Evolutionary conservation across 30 jellyfish, hydroid and myxozoan species (phyloP).

Genomic region (Hydra vulgaris): DNA sequence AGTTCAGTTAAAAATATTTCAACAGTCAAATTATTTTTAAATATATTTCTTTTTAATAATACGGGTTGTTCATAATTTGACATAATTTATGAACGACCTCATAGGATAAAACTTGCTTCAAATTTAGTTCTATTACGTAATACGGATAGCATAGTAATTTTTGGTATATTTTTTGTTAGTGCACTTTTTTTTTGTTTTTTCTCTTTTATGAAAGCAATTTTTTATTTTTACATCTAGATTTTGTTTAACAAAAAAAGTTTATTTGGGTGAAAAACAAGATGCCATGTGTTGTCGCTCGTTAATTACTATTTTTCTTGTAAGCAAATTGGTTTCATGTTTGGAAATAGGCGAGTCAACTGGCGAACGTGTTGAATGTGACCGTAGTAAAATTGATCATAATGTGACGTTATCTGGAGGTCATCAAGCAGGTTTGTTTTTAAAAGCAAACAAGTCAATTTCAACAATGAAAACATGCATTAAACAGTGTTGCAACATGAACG

Average conservation of each 20-base stretch:
- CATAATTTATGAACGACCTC: too few relatives aligned
- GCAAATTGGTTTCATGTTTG: not conserved
- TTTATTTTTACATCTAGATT: not conserved
- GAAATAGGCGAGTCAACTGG: constrained; percentile 23
- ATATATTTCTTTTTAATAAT: too few relatives aligned
- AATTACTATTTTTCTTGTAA: not conserved
- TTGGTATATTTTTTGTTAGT: too few relatives aligned
- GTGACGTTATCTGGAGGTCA: constrained; percentile 73
- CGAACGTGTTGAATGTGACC: constrained; percentile 48
- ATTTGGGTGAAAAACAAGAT: not conserved
- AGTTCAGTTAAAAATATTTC: too few relatives aligned
- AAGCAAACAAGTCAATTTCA: constrained; percentile 52
- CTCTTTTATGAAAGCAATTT: too few relatives aligned
- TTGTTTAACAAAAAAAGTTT: too few relatives aligned
- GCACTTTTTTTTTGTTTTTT: too few relatives aligned
- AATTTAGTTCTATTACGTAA: too few relatives aligned
- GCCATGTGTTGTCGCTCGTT: constrained; percentile 1
- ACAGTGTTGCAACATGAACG: constrained; percentile 72
- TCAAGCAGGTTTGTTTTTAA: constrained; percentile 62
- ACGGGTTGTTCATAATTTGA: too few relatives aligned
- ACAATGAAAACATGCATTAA: constrained; percentile 68
- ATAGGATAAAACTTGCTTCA: too few relatives aligned
- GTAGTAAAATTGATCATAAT: constrained; percentile 70
- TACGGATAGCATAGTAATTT: too few relatives aligned
- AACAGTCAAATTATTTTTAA: too few relatives aligned